Percentiles rank a stretch among this genome's conserved stretches.
Evolutionary conservation across 1,140 invertebrate genomes (phyloP).

Genomic region (Pseudomyrmex pallidus): DNA sequence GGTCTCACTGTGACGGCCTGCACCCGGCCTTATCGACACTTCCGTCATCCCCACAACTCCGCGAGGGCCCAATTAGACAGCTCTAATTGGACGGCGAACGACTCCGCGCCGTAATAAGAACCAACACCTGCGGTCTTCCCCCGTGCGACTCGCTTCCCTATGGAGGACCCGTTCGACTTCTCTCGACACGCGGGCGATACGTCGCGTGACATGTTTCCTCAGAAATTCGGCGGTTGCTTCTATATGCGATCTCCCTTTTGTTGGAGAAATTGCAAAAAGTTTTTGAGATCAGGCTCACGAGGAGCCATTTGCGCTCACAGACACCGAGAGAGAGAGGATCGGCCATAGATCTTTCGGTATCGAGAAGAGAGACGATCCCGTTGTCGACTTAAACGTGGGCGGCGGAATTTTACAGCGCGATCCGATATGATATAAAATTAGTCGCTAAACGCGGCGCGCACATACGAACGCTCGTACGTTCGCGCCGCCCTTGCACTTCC

Average conservation of each 20-base stretch:
- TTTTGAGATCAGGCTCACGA: no score
- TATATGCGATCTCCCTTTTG: neutral
- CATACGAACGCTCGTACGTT: conserved; percentile 34
- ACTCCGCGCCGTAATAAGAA: conserved; percentile 68
- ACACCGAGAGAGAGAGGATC: neutral
- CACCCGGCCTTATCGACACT: conserved; percentile 73
- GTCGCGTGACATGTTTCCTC: conserved; percentile 65
- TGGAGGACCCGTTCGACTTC: neutral
- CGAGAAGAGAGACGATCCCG: neutral
- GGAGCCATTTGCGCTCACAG: neutral
- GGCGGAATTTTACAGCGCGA: conserved; percentile 43
- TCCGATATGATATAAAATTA: conserved; percentile 54
- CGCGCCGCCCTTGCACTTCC: conserved; percentile 55
- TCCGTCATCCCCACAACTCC: conserved; percentile 73
- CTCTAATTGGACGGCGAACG: conserved; percentile 75
- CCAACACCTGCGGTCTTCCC: conserved; percentile 48
- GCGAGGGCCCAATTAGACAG: conserved; percentile 73
- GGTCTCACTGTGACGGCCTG: conserved; percentile 66
- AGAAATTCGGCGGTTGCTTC: conserved; percentile 20
- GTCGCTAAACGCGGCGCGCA: conserved; percentile 43
- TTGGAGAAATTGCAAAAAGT: neutral
- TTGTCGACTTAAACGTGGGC: conserved; percentile 18
- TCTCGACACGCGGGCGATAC: conserved; percentile 34
- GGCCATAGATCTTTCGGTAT: neutral
- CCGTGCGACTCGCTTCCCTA: neutral